Conservation (phyloP, 2,888 invertebrate species). For the Clistopyga incitator region DNA sequence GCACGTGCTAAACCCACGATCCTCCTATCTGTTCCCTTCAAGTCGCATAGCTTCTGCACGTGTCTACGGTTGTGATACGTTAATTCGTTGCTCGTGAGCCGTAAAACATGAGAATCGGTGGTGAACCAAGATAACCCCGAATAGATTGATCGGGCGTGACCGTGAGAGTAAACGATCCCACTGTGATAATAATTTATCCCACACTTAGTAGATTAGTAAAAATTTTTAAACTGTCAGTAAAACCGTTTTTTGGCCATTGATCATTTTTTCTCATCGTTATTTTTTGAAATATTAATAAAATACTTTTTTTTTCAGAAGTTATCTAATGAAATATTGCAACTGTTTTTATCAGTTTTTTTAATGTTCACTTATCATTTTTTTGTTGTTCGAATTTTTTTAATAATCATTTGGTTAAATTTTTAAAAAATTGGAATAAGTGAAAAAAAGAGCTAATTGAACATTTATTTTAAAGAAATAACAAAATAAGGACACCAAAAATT, state of each 20-base stretch:
- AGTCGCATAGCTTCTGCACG: conserved; percentile 70
- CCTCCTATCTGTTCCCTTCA: conserved; percentile 57
- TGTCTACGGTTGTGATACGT: conserved; percentile 69
- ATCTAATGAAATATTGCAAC: no score
- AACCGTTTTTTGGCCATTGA: background rate
- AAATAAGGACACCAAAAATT: no score
- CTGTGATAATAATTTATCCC: conserved; percentile 49
- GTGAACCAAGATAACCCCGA: conserved; percentile 17
- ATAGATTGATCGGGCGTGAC: conserved; percentile 70
- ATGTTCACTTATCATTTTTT: no score
- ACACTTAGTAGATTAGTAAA: conserved; percentile 60
- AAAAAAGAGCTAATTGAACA: no score
- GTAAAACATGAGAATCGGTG: conserved; percentile 10
- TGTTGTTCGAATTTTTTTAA: no score
- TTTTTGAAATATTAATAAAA: background rate
- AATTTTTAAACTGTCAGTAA: background rate
- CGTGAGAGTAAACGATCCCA: conserved; percentile 29
- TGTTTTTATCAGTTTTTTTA: no score
- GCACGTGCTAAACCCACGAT: conserved; percentile 53
- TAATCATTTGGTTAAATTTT: no score
- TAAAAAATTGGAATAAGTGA: no score
- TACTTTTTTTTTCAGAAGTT: background rate
- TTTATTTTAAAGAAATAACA: no score
- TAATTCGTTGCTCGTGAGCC: conserved; percentile 69
- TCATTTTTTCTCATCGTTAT: conserved; percentile 3